These are phyloP conservation scores for Chrysolina americana DNA, from an alignment of 2,888 invertebrate species.

Conservation along the genomic window DNA sequence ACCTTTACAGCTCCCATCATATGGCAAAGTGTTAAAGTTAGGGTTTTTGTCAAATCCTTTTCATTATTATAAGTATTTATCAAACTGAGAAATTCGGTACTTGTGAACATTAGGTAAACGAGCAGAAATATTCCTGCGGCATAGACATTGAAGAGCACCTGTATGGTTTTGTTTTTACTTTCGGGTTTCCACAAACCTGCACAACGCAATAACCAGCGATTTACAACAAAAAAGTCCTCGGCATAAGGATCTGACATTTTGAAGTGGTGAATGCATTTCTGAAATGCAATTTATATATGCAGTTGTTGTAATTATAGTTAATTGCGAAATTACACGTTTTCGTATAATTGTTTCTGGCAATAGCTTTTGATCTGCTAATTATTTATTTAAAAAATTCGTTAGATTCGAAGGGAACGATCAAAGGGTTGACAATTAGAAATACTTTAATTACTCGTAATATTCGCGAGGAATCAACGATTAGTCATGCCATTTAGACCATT, in stretches of 20 bases:
- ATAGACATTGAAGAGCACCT: constrained; percentile 57
- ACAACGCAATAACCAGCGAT: constrained; percentile 60
- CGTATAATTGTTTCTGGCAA: not conserved
- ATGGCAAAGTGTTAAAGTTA: constrained; percentile 63
- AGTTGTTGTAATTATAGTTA: not conserved
- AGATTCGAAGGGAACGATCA: constrained; percentile 1
- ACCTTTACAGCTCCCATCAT: constrained; percentile 63
- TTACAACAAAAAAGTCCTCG: constrained; percentile 59
- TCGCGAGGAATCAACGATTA: not conserved
- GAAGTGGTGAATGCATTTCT: not conserved
- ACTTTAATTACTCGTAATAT: not conserved
- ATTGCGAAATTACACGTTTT: constrained; percentile 3
- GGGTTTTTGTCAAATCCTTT: constrained; percentile 61
- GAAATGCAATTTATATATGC: constrained; percentile 11
- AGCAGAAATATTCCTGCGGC: constrained; percentile 58
- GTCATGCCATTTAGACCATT: not conserved
- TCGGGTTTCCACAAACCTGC: constrained; percentile 63
- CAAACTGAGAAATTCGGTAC: constrained; percentile 61
- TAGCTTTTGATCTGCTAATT: constrained; percentile 16
- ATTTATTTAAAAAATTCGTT: constrained; percentile 12
- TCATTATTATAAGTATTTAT: constrained; percentile 58
- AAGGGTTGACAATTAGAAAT: not conserved
- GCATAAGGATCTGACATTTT: constrained; percentile 47
- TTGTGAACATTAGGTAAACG: constrained; percentile 61
- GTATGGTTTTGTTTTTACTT: constrained; percentile 47